Evolutionary conservation across 2,797 vertebrate species (phyloP).

Genomic region (Scolopax bukidnonensis): DNA sequence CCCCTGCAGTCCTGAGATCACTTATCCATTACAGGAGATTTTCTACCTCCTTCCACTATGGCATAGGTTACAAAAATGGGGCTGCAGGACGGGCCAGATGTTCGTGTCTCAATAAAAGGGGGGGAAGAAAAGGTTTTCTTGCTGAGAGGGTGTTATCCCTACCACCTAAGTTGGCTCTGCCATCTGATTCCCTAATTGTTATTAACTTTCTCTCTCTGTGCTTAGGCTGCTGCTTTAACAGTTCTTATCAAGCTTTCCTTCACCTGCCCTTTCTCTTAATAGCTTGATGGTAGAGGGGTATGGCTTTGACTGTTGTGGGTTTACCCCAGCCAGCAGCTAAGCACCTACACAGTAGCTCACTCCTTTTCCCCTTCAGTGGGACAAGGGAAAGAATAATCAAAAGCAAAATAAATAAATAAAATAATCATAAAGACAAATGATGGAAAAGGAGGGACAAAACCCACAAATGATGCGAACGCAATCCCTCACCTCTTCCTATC

Average conservation of each 20-base stretch:
- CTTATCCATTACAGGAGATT: background rate
- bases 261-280: background rate
- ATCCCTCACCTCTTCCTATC: background rate
- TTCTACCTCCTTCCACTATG: background rate
- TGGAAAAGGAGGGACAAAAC: rapidly evolving
- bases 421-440: background rate
- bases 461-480: background rate
- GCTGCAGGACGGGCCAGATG: background rate
- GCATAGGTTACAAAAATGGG: background rate
- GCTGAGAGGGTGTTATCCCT: background rate
- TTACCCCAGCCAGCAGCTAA: background rate
- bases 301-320: background rate
- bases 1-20: background rate
- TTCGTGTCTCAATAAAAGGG: background rate
- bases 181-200: background rate
- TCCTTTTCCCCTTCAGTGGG: background rate
- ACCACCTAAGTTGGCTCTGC: background rate
- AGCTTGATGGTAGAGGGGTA: background rate
- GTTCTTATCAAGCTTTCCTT: background rate
- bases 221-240: background rate
- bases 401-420: background rate
- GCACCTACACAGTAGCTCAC: background rate
- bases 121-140: background rate
- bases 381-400: background rate
- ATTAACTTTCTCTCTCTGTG: background rate